phyloP scores from a whole-genome alignment of 2,888 invertebrate species.

The Celastrina argiolus region DNA sequence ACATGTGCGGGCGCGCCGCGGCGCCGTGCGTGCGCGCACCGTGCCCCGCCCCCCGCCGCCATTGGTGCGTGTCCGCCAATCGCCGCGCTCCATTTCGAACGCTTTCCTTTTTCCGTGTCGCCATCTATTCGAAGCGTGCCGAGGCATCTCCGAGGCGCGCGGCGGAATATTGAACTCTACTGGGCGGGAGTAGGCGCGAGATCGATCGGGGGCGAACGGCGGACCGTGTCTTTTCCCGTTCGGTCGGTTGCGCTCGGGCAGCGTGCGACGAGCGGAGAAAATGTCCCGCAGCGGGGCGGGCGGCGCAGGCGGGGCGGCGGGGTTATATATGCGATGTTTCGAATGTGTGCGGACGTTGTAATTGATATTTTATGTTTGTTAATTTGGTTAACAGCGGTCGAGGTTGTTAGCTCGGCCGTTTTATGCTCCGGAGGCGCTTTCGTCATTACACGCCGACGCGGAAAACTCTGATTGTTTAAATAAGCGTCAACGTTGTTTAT shows the following conservation, averaged over 20 bases:
- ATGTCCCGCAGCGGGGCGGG: constrained; percentile 40
- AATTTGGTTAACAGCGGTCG: constrained; percentile 41
- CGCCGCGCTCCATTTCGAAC: constrained; percentile 72
- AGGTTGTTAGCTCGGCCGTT: constrained; percentile 32
- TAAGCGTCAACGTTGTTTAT: constrained; percentile 7
- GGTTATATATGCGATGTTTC: constrained; percentile 35
- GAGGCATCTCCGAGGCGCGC: constrained; percentile 50
- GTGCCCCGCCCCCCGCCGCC: constrained; percentile 58
- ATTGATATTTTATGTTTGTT: constrained; percentile 65
- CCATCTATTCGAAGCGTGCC: constrained; percentile 73
- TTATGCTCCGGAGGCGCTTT: constrained; percentile 15
- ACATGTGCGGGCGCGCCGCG: constrained; percentile 44
- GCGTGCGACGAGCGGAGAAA: constrained; percentile 62
- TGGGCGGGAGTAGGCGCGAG: constrained; percentile 19
- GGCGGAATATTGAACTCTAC: constrained; percentile 39
- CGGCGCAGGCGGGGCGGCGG: constrained; percentile 38
- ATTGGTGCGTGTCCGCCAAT: constrained; percentile 70
- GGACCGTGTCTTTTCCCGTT: constrained; percentile 62
- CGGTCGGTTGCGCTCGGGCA: constrained; percentile 71
- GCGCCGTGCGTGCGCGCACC: constrained; percentile 40
- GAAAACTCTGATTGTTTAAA: constrained; percentile 3
- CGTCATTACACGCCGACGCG: background rate
- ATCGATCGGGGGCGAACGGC: constrained; percentile 22
- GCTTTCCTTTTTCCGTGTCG: constrained; percentile 72
- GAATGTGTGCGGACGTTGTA: constrained; percentile 46